These are phyloP conservation scores for Phthorimaea operculella DNA, from an alignment of 1,140 invertebrate species.

Conservation along the genomic window DNA sequence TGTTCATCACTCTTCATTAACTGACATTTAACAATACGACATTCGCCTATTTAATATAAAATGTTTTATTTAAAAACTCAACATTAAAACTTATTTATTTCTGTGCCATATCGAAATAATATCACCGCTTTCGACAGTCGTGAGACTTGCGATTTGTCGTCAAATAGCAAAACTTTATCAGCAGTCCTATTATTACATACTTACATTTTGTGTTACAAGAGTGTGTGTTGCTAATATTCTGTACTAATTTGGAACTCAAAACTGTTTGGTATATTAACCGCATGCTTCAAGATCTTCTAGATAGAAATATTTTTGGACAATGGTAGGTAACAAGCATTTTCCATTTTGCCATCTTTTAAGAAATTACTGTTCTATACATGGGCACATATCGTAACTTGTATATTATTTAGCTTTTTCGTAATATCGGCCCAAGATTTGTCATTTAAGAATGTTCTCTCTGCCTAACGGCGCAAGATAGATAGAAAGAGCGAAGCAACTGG, in stretches of 20 bases:
- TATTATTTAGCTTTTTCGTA: too few species aligned
- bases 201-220: background rate
- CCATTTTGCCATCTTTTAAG: too few species aligned
- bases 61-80: slow-evolving; percentile 38
- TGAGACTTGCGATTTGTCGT: background rate
- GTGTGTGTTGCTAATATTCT: background rate
- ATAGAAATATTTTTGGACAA: too few species aligned
- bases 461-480: background rate
- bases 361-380: too few species aligned
- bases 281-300: too few species aligned
- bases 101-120: slow-evolving; percentile 25
- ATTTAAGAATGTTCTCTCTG: background rate
- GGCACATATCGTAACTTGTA: too few species aligned
- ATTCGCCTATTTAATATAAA: slow-evolving; percentile 16
- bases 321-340: too few species aligned
- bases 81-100: slow-evolving; percentile 3
- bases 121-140: slow-evolving; percentile 7
- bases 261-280: too few species aligned
- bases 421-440: too few species aligned
- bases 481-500: background rate
- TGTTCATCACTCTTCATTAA: background rate
- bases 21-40: background rate
- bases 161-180: background rate
- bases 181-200: background rate
- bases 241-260: too few species aligned